phyloP scores from a whole-genome alignment of 2,113 vertebrate genomes.

The Dromaius novaehollandiae region DNA sequence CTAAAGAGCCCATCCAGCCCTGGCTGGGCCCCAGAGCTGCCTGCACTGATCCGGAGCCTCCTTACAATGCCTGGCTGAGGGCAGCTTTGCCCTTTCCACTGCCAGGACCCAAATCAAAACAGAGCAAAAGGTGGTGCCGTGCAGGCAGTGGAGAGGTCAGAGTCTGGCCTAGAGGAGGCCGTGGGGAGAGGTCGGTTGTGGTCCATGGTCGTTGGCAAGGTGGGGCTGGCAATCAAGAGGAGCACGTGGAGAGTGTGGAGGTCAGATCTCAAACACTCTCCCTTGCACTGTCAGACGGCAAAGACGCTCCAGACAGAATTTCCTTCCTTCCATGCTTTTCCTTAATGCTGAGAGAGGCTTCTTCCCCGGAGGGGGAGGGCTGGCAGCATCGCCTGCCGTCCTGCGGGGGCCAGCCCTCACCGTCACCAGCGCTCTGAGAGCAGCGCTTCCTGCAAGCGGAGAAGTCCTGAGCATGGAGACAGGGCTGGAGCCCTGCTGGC shows the following conservation, averaged over 20 bases:
- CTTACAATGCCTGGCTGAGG: not conserved
- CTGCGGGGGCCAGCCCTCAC: no score
- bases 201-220: not conserved
- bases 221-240: not conserved
- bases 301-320: not conserved
- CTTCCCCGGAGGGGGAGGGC: not conserved
- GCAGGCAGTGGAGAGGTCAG: not conserved
- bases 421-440: not conserved
- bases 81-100: not conserved
- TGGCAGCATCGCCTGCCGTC: not conserved
- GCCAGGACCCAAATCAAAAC: not conserved
- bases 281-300: not conserved
- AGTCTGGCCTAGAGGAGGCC: not conserved
- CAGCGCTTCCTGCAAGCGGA: not conserved
- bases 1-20: not conserved
- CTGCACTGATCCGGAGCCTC: not conserved
- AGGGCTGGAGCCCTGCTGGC: not conserved
- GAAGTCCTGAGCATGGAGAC: not conserved
- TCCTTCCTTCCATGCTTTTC: not conserved
- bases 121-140: not conserved
- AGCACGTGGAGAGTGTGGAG: not conserved
- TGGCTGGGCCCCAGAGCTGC: not conserved
- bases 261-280: not conserved
- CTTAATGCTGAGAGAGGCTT: not conserved
- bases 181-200: not conserved